Percentiles rank a stretch among this genome's conserved stretches.
These are phyloP conservation scores for Philopotamus ludificatus DNA, from an alignment of 1,140 invertebrate genomes.

Conservation along the genomic window DNA sequence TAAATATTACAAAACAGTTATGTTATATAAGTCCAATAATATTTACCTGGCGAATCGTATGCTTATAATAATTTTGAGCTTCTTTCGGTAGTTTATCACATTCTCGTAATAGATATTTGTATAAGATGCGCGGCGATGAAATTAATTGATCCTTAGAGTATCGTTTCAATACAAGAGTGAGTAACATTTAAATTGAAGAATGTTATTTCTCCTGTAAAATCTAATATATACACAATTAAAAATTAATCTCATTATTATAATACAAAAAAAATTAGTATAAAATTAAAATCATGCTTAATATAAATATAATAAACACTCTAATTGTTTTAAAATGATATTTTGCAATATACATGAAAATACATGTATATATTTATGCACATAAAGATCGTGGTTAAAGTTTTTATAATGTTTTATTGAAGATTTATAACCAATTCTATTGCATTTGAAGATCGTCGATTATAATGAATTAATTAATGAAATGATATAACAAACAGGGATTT, in stretches of 20 bases:
- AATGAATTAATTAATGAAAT: too few species aligned
- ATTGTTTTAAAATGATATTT: too few species aligned
- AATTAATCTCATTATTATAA: background rate
- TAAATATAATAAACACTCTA: too few species aligned
- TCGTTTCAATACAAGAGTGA: background rate
- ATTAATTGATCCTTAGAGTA: constrained; percentile 8
- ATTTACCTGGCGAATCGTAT: constrained; percentile 33
- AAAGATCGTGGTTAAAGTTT: too few species aligned
- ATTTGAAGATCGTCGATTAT: too few species aligned
- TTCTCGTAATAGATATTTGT: constrained; percentile 36
- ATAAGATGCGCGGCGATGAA: constrained; percentile 27
- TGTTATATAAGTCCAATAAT: background rate
- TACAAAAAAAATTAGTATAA: background rate
- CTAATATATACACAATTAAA: background rate
- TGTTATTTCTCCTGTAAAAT: background rate
- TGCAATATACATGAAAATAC: too few species aligned
- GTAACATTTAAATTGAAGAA: constrained; percentile 4
- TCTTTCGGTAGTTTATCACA: constrained; percentile 38
- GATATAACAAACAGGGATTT: too few species aligned
- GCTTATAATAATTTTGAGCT: constrained; percentile 33
- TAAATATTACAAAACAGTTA: background rate
- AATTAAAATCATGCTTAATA: too few species aligned
- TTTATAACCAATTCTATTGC: too few species aligned
- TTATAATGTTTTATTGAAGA: too few species aligned
- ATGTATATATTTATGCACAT: too few species aligned